phyloP scores from a whole-genome alignment of 2,888 invertebrate genomes.

The Thereva unica region DNA sequence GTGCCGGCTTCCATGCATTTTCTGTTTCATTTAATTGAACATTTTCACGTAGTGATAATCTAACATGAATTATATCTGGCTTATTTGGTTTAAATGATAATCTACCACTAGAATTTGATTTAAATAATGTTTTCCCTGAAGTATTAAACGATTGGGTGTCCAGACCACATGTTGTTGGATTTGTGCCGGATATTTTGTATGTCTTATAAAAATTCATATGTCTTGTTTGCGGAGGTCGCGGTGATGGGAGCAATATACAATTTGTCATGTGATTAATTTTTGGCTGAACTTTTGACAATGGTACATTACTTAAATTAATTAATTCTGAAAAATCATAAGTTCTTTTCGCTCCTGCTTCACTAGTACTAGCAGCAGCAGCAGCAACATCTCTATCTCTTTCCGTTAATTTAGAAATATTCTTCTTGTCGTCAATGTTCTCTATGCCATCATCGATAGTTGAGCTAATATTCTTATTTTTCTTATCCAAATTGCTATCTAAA shows the following conservation, averaged over 20 bases:
- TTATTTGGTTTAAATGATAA: conserved; percentile 54
- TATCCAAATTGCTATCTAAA: too few relatives aligned
- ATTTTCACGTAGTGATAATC: conserved; percentile 64
- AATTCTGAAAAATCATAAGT: conserved; percentile 15
- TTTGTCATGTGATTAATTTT: neutral
- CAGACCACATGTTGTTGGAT: neutral
- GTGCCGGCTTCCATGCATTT: conserved; percentile 83
- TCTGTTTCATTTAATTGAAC: conserved; percentile 79
- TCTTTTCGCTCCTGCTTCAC: conserved; percentile 6
- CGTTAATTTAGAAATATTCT: too few relatives aligned
- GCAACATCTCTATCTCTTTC: too few relatives aligned
- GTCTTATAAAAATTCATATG: neutral
- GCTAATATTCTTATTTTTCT: too few relatives aligned
- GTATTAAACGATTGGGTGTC: neutral
- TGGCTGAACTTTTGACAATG: conserved; percentile 10
- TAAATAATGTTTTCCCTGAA: neutral
- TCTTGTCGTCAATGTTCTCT: too few relatives aligned
- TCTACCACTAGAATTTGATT: neutral
- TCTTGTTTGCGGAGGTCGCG: neutral
- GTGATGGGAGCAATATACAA: neutral
- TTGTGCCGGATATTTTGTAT: conserved; percentile 7
- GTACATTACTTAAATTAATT: conserved; percentile 1
- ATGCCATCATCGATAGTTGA: too few relatives aligned
- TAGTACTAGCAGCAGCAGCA: too few relatives aligned
- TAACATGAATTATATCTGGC: conserved; percentile 65